phyloP scores from a whole-genome alignment of 2,113 vertebrate species.

The Ranitomeya variabilis region DNA sequence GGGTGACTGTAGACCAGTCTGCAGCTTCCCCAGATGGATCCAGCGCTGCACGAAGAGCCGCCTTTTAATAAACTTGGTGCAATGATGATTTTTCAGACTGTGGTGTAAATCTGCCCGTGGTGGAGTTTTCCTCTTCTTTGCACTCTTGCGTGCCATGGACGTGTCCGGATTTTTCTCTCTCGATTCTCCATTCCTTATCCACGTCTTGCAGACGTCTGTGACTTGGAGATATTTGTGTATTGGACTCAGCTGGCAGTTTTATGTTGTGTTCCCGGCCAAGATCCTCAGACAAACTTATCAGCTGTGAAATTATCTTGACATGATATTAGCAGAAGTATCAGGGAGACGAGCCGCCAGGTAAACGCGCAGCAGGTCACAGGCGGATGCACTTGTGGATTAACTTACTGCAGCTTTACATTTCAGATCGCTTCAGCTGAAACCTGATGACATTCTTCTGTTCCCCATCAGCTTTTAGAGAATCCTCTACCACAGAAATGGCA shows the following conservation, averaged over 20 bases:
- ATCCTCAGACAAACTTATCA: background rate
- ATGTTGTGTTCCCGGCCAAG: conserved; percentile 33
- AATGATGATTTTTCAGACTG: too few species aligned
- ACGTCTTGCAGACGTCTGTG: conserved; percentile 24
- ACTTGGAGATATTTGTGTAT: conserved; percentile 3
- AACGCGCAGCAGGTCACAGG: conserved; percentile 33
- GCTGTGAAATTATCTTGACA: conserved; percentile 1
- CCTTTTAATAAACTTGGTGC: too few species aligned
- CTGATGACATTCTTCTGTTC: background rate
- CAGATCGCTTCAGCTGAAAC: background rate
- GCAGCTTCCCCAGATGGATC: too few species aligned
- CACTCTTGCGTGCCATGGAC: background rate
- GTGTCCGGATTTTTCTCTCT: background rate
- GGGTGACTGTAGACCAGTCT: too few species aligned
- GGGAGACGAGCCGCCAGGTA: conserved; percentile 63
- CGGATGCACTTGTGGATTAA: background rate
- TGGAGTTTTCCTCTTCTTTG: background rate
- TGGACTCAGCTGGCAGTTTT: conserved; percentile 1
- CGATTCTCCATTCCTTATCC: conserved; percentile 16
- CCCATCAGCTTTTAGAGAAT: background rate
- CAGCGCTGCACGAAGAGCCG: background rate
- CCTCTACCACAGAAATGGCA: background rate
- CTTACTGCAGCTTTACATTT: background rate
- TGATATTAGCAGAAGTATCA: conserved; percentile 13
- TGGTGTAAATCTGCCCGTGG: too few species aligned